Base-by-base conservation (phyloP, 2,888 invertebrate species). In the Atherix ibis region DNA sequence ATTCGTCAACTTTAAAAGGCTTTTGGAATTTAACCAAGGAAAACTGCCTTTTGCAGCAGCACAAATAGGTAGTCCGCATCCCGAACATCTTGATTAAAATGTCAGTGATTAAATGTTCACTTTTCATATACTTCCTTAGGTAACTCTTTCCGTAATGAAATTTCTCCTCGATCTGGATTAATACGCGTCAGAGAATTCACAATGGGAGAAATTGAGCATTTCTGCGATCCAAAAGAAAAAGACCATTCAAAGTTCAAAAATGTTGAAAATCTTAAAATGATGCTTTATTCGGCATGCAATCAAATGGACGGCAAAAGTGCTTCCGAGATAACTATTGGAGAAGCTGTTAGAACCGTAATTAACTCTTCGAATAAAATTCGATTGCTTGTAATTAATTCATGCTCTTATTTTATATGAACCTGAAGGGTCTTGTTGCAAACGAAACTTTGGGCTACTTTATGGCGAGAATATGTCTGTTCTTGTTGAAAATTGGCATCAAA, bases 171-270 rank as follows among this genome's bases (percentile, higher is more conserved):
- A 40, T 91, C 94, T 43, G 97, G 97, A 2, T 66, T 97, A 8
- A 78, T 97, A 28, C 70, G 97, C 49, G 94, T 97, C 2, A 76
- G 95, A 50, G 98, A 99, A 59, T 99, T 99, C 54, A 97, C 95
- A 0, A 97, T 99, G 97, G 95, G 94, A 40, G 98, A 99, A 67
- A 98, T 99, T 48, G 98, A 99, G 62, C 95, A 99, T 64, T 99
- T 99, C 59, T 94, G 95, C 60, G 95, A 98, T 64, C 89, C 94
- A 0, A 59, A 51, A 2, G 70, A 80, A 47, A 95, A 97, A 54
- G 70, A 70, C 40, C 92, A 95, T 62, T 77, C 83, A 0, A 97
- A 95, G 62, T 98, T 99, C 63, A 69, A 67, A 5, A 63, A 67
- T 38, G 70, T 95, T 1, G 72, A 74, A 46, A 68, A 84, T 48